Percentiles rank a stretch among this genome's conserved stretches.
These are phyloP conservation scores for Papilio demoleus DNA, from an alignment of 2,888 invertebrate genomes.

Conservation along the genomic window DNA sequence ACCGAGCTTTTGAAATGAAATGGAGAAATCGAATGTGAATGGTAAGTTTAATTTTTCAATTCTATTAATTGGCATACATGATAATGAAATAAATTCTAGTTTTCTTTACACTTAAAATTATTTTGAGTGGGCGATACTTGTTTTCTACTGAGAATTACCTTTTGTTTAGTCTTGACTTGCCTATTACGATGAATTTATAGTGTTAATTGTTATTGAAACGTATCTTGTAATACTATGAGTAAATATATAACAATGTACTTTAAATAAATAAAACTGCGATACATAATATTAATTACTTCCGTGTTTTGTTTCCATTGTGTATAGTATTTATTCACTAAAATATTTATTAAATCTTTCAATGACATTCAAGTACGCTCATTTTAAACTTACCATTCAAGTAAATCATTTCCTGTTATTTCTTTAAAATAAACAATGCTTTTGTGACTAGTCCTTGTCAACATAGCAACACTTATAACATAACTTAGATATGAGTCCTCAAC, in stretches of 20 bases:
- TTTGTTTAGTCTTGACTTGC: constrained; percentile 65
- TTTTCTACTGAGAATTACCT: constrained; percentile 64
- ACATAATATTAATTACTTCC: constrained; percentile 52
- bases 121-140: constrained; percentile 76
- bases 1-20: constrained; percentile 66
- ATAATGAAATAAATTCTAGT: constrained; percentile 45
- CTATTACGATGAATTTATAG: constrained; percentile 41
- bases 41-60: constrained; percentile 54
- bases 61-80: constrained; percentile 2
- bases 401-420: too few relatives aligned
- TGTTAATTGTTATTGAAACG: constrained; percentile 5
- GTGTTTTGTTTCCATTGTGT: constrained; percentile 44
- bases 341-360: not conserved
- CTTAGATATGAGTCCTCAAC: constrained; percentile 28
- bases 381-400: too few relatives aligned
- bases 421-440: constrained; percentile 17
- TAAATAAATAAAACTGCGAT: not conserved
- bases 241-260: not conserved
- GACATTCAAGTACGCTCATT: not conserved
- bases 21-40: constrained; percentile 69
- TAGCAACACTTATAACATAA: constrained; percentile 31
- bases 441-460: constrained; percentile 8
- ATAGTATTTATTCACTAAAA: not conserved
- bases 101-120: constrained; percentile 59
- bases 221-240: not conserved